Base-by-base conservation (phyloP, 2,888 invertebrate species). In the Agrilus biguttatus region DNA sequence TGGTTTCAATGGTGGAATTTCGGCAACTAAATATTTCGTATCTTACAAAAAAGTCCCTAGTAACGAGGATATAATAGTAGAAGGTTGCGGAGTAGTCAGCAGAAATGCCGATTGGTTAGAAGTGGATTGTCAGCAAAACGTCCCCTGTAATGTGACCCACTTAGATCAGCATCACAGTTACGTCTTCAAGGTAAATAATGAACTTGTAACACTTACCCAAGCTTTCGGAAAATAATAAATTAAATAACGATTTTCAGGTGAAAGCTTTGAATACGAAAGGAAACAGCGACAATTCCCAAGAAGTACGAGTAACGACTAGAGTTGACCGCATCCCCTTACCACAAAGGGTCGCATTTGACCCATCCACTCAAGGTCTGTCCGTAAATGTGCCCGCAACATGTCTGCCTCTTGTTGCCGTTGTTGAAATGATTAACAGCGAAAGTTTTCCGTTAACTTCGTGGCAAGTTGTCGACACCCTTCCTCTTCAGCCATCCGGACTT, bases 201-300 rank as follows among this genome's bases (percentile, higher is more conserved):
- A 6, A 21, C 7, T 21, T 41, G n/a, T 23, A 37, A 21, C 33
- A n/a, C 10, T 38, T 23, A 17, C 8, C 23, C 17, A n/a, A 36
- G 6, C n/a, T 2, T 14, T 19, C 21, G 7, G 14, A 33, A 13
- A 21, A 44, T 38, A 39, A 7, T 37, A 17, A 21, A 2, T 28
- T 5, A 13, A 36, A 13, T 43, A 4, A 17, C 32, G 10, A 35
- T 38, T 46, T 39, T 28, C 62, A 80, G 78, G 79, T 86, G 45
- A 88, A 87, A 67, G 90, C 90, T 0, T 74, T 86, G 49, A 92
- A 91, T 59, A 83, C 86, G 1, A 87, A 87, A 63, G 89, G 89
- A 13, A 79, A 82, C 51, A 90, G 90, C 47, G 85, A 86, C 50
- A 87, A 82, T 58, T 91, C 91, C 1, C 85, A 86, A 55, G 88